Conservation (phyloP, 2,797 vertebrate genomes). For the Hydrolagus colliei region DNA sequence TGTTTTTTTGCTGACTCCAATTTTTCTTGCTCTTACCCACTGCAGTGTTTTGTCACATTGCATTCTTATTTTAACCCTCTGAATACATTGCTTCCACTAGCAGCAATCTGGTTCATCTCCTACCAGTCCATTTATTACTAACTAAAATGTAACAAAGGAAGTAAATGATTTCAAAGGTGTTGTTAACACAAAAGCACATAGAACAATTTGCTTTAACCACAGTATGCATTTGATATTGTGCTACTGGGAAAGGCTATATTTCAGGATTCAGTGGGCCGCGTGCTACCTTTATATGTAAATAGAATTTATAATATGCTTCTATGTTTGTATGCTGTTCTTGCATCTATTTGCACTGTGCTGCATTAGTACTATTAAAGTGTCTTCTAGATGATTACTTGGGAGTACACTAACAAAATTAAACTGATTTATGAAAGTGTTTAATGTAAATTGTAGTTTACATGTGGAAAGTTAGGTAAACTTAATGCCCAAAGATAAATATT, state of each 20-base stretch:
- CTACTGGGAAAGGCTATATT: not conserved
- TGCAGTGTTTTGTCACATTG: slow-evolving; percentile 13
- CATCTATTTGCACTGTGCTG: slow-evolving; percentile 25
- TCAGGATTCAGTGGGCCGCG: slow-evolving; percentile 1
- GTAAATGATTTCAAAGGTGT: not conserved
- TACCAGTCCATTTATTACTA: not conserved
- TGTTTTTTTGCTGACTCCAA: slow-evolving; percentile 1
- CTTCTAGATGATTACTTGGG: slow-evolving; percentile 7
- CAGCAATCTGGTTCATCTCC: not conserved
- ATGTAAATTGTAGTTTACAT: slow-evolving; percentile 27
- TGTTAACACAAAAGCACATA: not conserved
- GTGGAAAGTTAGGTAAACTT: slow-evolving; percentile 9
- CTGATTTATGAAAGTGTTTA: slow-evolving; percentile 16
- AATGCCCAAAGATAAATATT: slow-evolving; percentile 22
- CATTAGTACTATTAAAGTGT: slow-evolving; percentile 21
- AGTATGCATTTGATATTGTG: not conserved
- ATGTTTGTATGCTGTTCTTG: slow-evolving; percentile 23
- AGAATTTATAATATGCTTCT: slow-evolving; percentile 24
- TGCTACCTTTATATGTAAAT: not conserved
- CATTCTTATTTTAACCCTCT: not conserved
- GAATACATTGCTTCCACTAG: not conserved
- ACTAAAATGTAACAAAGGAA: not conserved
- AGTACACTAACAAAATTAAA: slow-evolving; percentile 20
- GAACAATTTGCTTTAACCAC: slow-evolving; percentile 5
- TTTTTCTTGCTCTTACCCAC: slow-evolving; percentile 1